phyloP scores from a whole-genome alignment of 2,113 vertebrate genomes.

The Boulengeromyrus knoepffleri region DNA sequence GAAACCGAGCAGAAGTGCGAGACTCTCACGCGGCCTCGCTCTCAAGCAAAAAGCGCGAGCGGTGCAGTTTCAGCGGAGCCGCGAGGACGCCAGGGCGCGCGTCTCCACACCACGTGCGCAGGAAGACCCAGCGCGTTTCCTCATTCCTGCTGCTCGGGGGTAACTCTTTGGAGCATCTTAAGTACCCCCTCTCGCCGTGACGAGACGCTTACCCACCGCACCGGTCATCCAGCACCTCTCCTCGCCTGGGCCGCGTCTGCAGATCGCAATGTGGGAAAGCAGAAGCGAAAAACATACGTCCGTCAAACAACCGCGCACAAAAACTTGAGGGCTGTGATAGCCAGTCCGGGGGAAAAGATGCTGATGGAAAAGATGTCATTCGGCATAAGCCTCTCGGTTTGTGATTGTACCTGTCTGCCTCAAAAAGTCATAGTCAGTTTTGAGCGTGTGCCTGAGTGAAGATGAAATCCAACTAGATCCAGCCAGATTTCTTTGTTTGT shows the following conservation, averaged over 20 bases:
- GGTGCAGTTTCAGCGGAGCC: neutral
- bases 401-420: neutral
- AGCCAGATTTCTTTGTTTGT: neutral
- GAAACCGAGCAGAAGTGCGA: neutral
- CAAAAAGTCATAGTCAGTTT: neutral
- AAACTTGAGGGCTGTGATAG: conserved; percentile 39
- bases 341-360: neutral
- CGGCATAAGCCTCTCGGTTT: neutral
- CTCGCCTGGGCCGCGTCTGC: neutral
- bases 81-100: neutral
- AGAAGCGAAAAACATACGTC: conserved; percentile 63
- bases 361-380: conserved; percentile 40
- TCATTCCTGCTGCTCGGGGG: neutral
- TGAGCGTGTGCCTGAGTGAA: neutral
- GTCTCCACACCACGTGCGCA: neutral
- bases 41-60: neutral
- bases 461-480: neutral
- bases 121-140: neutral
- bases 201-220: neutral
- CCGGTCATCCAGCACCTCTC: neutral
- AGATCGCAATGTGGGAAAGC: conserved; percentile 54
- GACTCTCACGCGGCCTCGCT: neutral
- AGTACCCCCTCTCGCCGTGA: neutral
- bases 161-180: neutral
- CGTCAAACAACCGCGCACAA: conserved; percentile 35